Conservation (phyloP, 2,797 vertebrate species). For the Notolepis coatsorum region DNA sequence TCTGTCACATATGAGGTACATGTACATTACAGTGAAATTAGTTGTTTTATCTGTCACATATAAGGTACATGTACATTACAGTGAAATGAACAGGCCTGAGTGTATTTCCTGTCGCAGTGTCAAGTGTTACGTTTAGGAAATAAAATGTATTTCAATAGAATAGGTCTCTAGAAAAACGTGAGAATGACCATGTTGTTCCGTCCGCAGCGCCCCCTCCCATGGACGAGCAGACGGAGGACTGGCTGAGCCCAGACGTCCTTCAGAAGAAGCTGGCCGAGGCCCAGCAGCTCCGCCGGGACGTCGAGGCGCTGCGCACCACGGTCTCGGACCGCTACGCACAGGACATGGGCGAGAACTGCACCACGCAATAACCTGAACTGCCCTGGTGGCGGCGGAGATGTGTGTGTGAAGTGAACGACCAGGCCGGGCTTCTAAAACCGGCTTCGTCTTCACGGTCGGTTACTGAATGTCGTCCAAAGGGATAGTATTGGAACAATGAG, state of each 20-base stretch:
- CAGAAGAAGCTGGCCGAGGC: conserved; percentile 90
- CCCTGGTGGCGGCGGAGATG: background rate
- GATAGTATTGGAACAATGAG: conserved; percentile 60
- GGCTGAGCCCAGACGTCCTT: conserved; percentile 87
- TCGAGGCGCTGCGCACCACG: conserved; percentile 92
- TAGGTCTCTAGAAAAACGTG: too few species aligned
- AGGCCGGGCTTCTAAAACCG: too few species aligned
- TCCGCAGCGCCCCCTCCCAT: conserved; percentile 77
- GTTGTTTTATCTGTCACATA: too few species aligned
- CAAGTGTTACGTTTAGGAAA: too few species aligned
- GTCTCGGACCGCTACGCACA: conserved; percentile 97
- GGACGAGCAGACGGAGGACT: conserved; percentile 81
- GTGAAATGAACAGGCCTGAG: too few species aligned
- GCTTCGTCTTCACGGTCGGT: too few species aligned
- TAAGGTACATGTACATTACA: too few species aligned
- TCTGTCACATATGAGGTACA: too few species aligned
- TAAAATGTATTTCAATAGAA: too few species aligned
- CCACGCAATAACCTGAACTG: conserved; percentile 84
- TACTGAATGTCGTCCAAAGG: conserved; percentile 52
- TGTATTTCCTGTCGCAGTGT: too few species aligned
- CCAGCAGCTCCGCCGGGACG: conserved; percentile 90
- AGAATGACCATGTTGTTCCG: background rate
- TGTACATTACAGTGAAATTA: too few species aligned
- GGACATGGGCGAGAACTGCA: conserved; percentile 99
- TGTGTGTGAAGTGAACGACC: background rate